phyloP scores from a whole-genome alignment of 2,113 vertebrate species.

The Bungarus multicinctus region DNA sequence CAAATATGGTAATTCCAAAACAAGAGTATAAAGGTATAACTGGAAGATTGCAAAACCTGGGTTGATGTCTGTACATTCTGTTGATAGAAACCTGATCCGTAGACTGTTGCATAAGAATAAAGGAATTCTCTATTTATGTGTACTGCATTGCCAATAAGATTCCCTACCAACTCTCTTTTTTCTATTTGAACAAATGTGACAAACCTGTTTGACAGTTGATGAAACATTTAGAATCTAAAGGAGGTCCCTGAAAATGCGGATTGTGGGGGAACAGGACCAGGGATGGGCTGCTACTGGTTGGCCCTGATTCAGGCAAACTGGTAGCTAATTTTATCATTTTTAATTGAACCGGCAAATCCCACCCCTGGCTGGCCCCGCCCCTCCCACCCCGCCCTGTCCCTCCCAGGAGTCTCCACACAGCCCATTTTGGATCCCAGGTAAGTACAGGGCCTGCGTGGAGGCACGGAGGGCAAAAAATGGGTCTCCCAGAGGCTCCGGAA shows the following conservation, averaged over 20 bases:
- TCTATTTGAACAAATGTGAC: not conserved
- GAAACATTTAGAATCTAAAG: not conserved
- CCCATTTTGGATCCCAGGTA: too few relatives aligned
- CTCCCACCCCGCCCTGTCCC: too few relatives aligned
- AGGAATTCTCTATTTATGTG: not conserved
- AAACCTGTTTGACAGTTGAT: not conserved
- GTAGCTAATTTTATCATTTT: too few relatives aligned
- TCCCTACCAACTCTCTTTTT: not conserved
- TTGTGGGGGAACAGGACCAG: too few relatives aligned
- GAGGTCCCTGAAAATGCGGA: not conserved
- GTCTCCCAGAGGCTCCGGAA: too few relatives aligned
- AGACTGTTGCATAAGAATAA: not conserved
- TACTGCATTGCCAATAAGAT: not conserved
- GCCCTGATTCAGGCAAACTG: too few relatives aligned
- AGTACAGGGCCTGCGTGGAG: too few relatives aligned
- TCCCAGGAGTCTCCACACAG: too few relatives aligned
- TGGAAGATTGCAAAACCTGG: slow-evolving; percentile 25
- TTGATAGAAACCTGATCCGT: not conserved
- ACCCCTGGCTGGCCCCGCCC: too few relatives aligned
- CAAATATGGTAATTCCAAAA: slow-evolving; percentile 37
- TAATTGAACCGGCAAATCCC: too few relatives aligned
- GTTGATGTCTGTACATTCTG: fast-evolving
- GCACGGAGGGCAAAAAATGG: too few relatives aligned
- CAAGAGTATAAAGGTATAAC: not conserved
- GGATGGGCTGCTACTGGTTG: too few relatives aligned